Base-by-base conservation (phyloP, 37 sponge, comb jelly and placozoan genomes). In the Chondrosia reniformis region DNA sequence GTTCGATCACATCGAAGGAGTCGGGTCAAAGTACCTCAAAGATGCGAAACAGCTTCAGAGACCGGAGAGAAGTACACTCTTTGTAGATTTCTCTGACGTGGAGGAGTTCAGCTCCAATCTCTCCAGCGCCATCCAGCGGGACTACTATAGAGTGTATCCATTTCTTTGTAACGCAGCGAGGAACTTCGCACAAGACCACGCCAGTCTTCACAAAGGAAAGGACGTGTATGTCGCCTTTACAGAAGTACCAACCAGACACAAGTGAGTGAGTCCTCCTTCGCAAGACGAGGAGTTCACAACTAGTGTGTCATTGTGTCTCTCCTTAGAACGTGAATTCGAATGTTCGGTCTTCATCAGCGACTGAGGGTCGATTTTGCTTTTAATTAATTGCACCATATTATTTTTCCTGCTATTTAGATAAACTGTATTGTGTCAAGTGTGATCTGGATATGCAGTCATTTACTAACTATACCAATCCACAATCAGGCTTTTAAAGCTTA, bases 171-270 rank as follows among this genome's bases (percentile, higher is more conserved):
- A 84, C 13, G 91, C 99, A 3, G 85, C 95, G 57, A 71, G 87
- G 13, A 99, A 93, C 81, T 95, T 91, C 80, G 94, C 87, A 42
- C 77, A 80, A 12, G 96, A 95, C 81, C 76, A 78, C 25, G 94
- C 71, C 17, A 80, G 82, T 0, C 55, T 80, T 4, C 84, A 76
- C 12, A 58, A 85, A 55, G 80, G 84, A 55, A 93, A 93, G 49
- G 96, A 99, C 75, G 88, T 87, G 46, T 95, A 91, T 64, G 91
- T 95, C 8, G 88, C 93, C 30, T 99, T 99, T 74, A 84, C 80
- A 10, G 99, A 99, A 61, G 81, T 99, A 0, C 79, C 89, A 0
- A 76, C 91, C 6, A 81, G 88, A 65, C 85, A 90, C 94, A 93
- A 93, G 91, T 94, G 49, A 87, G 84, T n/a, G n/a, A n/a, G n/a